Evolutionary conservation across 2,113 vertebrate species (phyloP), one percentile per base, ranked within the genome.

Genomic region (Vombatus ursinus): DNA sequence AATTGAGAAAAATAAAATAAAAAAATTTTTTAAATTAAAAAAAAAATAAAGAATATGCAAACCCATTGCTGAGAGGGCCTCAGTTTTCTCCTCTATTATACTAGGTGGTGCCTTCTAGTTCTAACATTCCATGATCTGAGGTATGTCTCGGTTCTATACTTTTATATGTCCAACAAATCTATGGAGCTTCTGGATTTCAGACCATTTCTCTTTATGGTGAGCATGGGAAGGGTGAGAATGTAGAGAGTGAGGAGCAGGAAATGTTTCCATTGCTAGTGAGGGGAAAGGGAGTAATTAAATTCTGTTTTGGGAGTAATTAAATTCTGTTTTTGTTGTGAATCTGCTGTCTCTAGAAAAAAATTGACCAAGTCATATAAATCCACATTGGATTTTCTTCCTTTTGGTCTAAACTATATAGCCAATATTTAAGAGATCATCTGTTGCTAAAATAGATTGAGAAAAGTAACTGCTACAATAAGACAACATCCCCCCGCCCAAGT

Each of bases 381-480:
- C 26, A 93, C 24, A 89, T 91, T 92, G 44, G 9, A 91, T 94
- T 95, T 92, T 92, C 28, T 96, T 10, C 52, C 68, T 90, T n/a
- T 68, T 68, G 26, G 90, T 26, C 68, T 95, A 95, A 94, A 95
- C 52, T 44, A 57, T 14, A 26, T 52, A 91, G 91, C 68, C 96
- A 44, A 68, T 31, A 93, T 54, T 95, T 94, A 84, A 89, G 89
- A 95, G n/a, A 93, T 52, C 89, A 96, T 94, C 89, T 57, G 57
- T 31, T 54, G 94, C 24, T 96, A 61, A 95, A 93, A 93, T 77
- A 44, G 9, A 92, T 19, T n/a, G 44, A 95, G 57, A 94, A 37
- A 89, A 96, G 95, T 92, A 93, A 91, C 91, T 77, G 51, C 89
- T 90, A 94, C 92, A 95, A 93, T 31, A 94, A 90, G 31, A 92